A percentile compares a stretch with the other conserved stretches of the same genome.
phyloP scores from a whole-genome alignment of 2,113 vertebrate species.

The Scomber scombrus region DNA sequence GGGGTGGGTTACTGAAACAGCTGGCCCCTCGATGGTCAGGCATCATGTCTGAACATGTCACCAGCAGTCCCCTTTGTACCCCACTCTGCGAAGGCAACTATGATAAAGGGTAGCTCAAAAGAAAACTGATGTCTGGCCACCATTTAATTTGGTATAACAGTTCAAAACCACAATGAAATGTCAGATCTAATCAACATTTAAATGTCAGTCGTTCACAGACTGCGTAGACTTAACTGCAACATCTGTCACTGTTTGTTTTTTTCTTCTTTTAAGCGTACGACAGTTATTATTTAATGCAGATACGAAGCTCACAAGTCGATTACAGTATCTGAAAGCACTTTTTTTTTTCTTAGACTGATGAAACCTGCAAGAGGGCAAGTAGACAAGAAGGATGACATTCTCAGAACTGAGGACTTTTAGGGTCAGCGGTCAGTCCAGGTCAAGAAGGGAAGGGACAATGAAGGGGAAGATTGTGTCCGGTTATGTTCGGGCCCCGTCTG shows the following conservation, averaged over 20 bases:
- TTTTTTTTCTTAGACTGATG: slow-evolving; percentile 68
- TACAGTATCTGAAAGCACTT: slow-evolving; percentile 72
- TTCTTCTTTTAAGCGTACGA: slow-evolving; percentile 33
- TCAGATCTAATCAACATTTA: slow-evolving; percentile 65
- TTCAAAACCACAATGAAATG: slow-evolving; percentile 75
- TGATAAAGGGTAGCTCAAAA: slow-evolving; percentile 76
- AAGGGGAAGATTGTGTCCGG: slow-evolving; percentile 70
- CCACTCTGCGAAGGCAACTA: slow-evolving; percentile 85
- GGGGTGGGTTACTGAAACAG: slow-evolving; percentile 50
- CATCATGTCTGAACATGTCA: slow-evolving; percentile 39
- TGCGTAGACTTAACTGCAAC: slow-evolving; percentile 44
- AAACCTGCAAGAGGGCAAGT: slow-evolving; percentile 52
- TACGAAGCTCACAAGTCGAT: slow-evolving; percentile 72
- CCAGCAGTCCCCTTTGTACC: slow-evolving; percentile 65
- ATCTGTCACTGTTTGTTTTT: slow-evolving; percentile 22
- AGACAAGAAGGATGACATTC: slow-evolving; percentile 65
- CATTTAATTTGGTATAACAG: slow-evolving; percentile 77
- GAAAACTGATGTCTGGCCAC: slow-evolving; percentile 67
- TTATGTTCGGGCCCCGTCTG: slow-evolving; percentile 53
- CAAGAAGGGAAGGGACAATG: slow-evolving; percentile 33
- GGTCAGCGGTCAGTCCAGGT: slow-evolving; percentile 82
- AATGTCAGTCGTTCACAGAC: slow-evolving; percentile 50
- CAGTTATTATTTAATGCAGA: slow-evolving; percentile 62
- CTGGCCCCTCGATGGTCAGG: slow-evolving; percentile 49
- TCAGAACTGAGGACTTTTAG: slow-evolving; percentile 74